Evolutionary conservation across 2,888 invertebrate genomes (phyloP).

Genomic region (Diarsia brunnea): DNA sequence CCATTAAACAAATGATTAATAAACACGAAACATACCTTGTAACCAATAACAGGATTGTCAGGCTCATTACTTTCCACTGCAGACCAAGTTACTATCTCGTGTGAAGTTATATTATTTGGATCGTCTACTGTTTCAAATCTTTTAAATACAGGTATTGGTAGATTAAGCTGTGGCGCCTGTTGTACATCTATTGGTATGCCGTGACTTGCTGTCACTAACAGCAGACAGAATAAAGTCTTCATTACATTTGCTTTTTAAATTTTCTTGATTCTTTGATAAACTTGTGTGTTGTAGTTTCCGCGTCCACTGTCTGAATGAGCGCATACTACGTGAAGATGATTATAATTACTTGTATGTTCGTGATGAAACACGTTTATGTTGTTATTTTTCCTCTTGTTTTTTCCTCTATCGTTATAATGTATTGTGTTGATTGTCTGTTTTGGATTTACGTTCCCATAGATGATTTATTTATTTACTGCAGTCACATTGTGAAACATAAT

Average conservation of each 20-base stretch:
- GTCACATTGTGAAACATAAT: neutral
- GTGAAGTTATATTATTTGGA: constrained; percentile 28
- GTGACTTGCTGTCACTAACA: constrained; percentile 7
- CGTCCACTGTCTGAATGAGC: constrained; percentile 19
- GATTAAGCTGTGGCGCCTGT: constrained; percentile 8
- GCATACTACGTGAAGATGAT: neutral
- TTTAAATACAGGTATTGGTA: neutral
- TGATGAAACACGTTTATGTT: neutral
- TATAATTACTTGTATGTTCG: neutral
- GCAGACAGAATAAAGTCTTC: neutral
- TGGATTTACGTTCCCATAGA: neutral
- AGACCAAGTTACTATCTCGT: constrained; percentile 21
- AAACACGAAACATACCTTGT: constrained; percentile 18
- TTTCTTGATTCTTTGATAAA: neutral
- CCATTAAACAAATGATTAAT: neutral
- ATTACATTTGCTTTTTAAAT: neutral
- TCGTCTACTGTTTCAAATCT: neutral
- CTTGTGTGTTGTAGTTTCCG: neutral
- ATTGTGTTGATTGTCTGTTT: neutral
- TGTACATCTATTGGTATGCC: constrained; percentile 18
- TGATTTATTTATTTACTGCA: neutral
- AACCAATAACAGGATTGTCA: constrained; percentile 31
- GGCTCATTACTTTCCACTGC: constrained; percentile 20
- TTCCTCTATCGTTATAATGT: constrained; percentile 1
- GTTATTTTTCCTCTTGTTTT: constrained; percentile 12